These are phyloP conservation scores for Spisula solida DNA, from an alignment of 2,888 invertebrate genomes.

Conservation along the genomic window DNA sequence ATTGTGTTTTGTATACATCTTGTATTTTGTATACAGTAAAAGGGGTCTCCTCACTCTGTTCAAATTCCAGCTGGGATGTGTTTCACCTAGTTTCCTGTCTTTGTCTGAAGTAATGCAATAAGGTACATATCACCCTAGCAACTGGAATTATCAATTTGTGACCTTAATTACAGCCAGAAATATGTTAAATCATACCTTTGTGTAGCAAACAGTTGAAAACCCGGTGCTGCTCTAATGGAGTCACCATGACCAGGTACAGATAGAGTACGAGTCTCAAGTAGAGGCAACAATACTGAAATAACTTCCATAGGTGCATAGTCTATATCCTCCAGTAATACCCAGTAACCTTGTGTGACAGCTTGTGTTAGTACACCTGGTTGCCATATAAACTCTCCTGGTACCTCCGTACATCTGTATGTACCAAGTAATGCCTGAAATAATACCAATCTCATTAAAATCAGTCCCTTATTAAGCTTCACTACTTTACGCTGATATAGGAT, in stretches of 20 bases:
- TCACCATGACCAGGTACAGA: constrained; percentile 96
- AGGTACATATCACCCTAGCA: too few relatives aligned
- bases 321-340: constrained; percentile 98
- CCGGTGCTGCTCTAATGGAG: constrained; percentile 93
- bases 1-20: too few relatives aligned
- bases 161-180: too few relatives aligned
- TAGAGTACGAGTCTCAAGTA: constrained; percentile 94
- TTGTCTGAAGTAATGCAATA: too few relatives aligned
- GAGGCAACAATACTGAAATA: constrained; percentile 94
- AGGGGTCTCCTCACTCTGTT: too few relatives aligned
- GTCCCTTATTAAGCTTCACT: too few relatives aligned
- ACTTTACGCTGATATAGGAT: too few relatives aligned
- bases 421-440: constrained; percentile 93
- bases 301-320: constrained; percentile 98
- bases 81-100: too few relatives aligned
- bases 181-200: constrained; percentile 89
- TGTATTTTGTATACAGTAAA: too few relatives aligned
- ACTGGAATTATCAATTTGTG: too few relatives aligned
- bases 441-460: too few relatives aligned
- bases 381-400: constrained; percentile 99
- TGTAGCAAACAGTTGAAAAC: constrained; percentile 97
- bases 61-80: too few relatives aligned
- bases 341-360: constrained; percentile 90
- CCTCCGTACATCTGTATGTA: constrained; percentile 97
- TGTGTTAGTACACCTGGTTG: constrained; percentile 96